A percentile compares a stretch with the other conserved stretches of the same genome.
phyloP scores from a whole-genome alignment of 2,113 vertebrate species.

The Gorsachius goisagi region DNA sequence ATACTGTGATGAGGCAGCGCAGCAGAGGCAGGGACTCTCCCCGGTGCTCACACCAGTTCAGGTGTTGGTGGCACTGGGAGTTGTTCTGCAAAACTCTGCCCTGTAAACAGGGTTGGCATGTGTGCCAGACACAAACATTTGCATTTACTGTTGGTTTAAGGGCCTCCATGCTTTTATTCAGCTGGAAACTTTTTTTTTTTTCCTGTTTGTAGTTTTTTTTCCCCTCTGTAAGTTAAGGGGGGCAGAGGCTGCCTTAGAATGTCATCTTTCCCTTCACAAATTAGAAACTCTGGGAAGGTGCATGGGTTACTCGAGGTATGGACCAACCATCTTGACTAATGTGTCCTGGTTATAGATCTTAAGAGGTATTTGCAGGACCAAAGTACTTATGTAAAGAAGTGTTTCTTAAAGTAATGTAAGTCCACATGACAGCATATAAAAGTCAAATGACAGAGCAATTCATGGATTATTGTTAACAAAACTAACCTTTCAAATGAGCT shows the following conservation, averaged over 20 bases:
- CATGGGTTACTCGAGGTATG: neutral
- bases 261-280: neutral
- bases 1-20: neutral
- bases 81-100: neutral
- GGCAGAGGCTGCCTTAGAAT: neutral
- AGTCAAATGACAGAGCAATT: conserved; percentile 24
- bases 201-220: neutral
- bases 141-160: neutral
- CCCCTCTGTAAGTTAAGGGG: neutral
- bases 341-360: neutral
- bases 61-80: neutral
- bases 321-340: neutral
- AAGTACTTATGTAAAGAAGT: conserved; percentile 10
- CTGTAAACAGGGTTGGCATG: neutral
- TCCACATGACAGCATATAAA: conserved; percentile 19
- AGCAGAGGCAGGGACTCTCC: neutral
- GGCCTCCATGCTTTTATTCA: neutral
- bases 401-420: neutral
- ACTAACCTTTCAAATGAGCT: conserved; percentile 1
- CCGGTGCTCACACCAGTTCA: neutral
- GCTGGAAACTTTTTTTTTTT: neutral
- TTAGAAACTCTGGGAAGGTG: neutral
- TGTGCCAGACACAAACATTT: neutral
- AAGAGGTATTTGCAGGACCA: conserved; percentile 21
- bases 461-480: conserved; percentile 22